Conservation (phyloP, 2,888 invertebrate genomes). For the Pedicia rivosa region DNA sequence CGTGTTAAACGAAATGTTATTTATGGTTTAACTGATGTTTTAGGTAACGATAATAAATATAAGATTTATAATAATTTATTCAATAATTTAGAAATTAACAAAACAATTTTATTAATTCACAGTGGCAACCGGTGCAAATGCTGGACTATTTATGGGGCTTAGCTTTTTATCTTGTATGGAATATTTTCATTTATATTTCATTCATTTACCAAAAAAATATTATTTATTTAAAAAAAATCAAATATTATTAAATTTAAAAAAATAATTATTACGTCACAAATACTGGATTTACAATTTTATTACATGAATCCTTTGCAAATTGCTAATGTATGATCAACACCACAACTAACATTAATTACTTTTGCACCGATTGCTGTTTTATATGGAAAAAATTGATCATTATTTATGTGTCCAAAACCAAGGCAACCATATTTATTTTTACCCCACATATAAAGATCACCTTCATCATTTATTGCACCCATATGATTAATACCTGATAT, state of each 20-base stretch:
- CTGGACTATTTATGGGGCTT: no score
- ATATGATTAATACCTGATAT: conserved; percentile 59
- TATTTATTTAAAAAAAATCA: conserved; percentile 6
- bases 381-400: conserved; percentile 79
- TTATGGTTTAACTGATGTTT: conserved; percentile 19
- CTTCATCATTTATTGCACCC: conserved; percentile 65
- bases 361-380: conserved; percentile 65
- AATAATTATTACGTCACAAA: no score
- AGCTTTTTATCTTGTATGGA: no score
- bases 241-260: conserved; percentile 17
- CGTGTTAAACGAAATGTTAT: conserved; percentile 20
- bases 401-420: conserved; percentile 61
- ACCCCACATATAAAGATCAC: conserved; percentile 87
- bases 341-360: conserved; percentile 57
- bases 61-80: no score
- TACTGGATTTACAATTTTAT: conserved; percentile 8
- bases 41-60: no score
- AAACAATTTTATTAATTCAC: no score
- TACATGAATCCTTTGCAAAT: conserved; percentile 56
- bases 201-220: conserved; percentile 8
- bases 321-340: conserved; percentile 73
- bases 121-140: no score
- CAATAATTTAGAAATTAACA: no score
- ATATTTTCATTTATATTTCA: conserved; percentile 9
- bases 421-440: conserved; percentile 69